Evolutionary conservation across 2,888 invertebrate genomes (phyloP), one percentile per base, ranked within the genome.

Genomic region (Drosophila longiperda): DNA sequence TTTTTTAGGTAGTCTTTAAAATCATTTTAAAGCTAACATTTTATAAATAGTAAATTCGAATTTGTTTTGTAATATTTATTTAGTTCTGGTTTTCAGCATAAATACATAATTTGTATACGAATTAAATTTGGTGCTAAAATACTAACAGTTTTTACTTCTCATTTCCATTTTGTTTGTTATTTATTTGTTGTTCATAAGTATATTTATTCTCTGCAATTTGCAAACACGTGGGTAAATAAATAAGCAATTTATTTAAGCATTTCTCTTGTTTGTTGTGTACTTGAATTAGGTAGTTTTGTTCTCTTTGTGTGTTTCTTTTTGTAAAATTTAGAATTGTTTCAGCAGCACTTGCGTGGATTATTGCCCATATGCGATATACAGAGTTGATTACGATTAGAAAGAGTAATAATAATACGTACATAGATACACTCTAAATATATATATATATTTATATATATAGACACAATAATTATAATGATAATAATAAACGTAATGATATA

Each of bases 71-170:
- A 55, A 69, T 66, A 65, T 66, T 69, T 66, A 69, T 81, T 75
- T 59, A 66, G 52, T 70, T 82, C 38, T 75, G 52, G 75, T 75
- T 74, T 71, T 75, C 67, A 76, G 77, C 83, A 81, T 84, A 82
- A 82, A 88, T 88, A 84, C 83, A 82, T 75, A 20, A 26, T 55
- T 55, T 55, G 53, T 74, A 67, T 81, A 84, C 62, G 70, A 84
- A 82, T 87, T 83, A 73, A 80, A 83, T 91, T 91, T 91, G 91
- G 91, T 91, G 89, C 90, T 91, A 91, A 88, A 91, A 91, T 91
- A 91, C 91, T 91, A 90, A 90, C 83, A 81, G 91, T 89, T 91
- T 90, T 81, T 70, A 64, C 67, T 73, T 82, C 82, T 81, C 75
- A 66, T 83, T 66, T 70, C 55, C 34, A 66, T 42, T 33, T 72